Conservation (phyloP, 2,113 vertebrate species). For the Centropus bengalensis region DNA sequence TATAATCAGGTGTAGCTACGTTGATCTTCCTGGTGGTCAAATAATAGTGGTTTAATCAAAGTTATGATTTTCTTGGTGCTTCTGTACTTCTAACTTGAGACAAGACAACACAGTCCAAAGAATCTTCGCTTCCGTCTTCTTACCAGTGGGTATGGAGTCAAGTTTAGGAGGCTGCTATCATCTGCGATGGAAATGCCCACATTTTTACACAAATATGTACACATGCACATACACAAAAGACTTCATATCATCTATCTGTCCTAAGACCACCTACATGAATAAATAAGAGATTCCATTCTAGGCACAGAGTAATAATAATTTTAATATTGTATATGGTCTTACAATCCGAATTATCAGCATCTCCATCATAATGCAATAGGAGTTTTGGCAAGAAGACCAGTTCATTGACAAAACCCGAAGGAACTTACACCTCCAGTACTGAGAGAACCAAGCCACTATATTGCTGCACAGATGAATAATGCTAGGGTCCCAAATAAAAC, state of each 20-base stretch:
- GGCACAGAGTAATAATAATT: neutral
- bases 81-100: slow-evolving; percentile 87
- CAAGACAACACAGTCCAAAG: slow-evolving; percentile 96
- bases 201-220: neutral
- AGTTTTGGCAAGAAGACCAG: neutral
- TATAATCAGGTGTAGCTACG: slow-evolving; percentile 78
- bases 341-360: neutral
- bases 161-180: slow-evolving; percentile 97
- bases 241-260: neutral
- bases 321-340: neutral
- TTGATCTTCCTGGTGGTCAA: slow-evolving; percentile 75
- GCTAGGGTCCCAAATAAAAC: neutral
- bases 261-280: neutral
- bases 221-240: neutral
- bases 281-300: neutral
- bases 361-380: neutral
- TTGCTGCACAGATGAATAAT: neutral
- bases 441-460: neutral
- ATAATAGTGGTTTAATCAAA: slow-evolving; percentile 77
- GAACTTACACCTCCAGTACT: neutral
- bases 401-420: neutral
- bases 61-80: slow-evolving; percentile 71
- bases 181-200: slow-evolving; percentile 75
- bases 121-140: slow-evolving; percentile 95
- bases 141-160: slow-evolving; percentile 94